A percentile compares a stretch with the other conserved stretches of the same genome.
Conservation (phyloP, 1,140 invertebrate genomes). For the Brachionus koreanus region DNA sequence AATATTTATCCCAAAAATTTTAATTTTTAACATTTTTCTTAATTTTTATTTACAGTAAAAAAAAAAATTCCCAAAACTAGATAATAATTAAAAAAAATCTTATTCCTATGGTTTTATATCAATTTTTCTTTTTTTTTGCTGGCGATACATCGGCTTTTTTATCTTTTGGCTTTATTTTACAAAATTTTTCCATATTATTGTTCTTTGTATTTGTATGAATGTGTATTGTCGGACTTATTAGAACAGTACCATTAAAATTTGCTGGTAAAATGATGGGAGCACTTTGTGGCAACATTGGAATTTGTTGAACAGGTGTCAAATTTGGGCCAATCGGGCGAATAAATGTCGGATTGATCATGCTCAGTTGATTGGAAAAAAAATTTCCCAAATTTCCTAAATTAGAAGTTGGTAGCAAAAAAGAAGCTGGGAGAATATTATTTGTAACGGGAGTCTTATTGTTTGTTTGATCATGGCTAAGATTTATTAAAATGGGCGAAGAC, state of each 20-base stretch:
- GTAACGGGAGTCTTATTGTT: background rate
- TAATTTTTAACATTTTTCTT: too few species aligned
- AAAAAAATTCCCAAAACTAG: too few species aligned
- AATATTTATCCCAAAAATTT: too few species aligned
- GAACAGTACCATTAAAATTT: constrained; percentile 6
- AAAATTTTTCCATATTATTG: background rate
- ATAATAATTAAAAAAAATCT: too few species aligned
- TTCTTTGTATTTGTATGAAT: constrained; percentile 31
- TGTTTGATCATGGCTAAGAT: background rate
- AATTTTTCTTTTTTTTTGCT: constrained; percentile 20
- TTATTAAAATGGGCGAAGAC: background rate
- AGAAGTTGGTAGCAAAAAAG: background rate
- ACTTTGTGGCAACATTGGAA: background rate
- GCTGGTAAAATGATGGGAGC: constrained; percentile 7
- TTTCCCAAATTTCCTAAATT: background rate
- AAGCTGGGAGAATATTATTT: background rate
- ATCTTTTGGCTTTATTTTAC: constrained; percentile 37
- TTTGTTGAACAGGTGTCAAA: background rate
- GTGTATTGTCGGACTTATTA: constrained; percentile 8
- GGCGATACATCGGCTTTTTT: background rate
- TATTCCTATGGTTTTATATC: background rate
- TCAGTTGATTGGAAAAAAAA: background rate
- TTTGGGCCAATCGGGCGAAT: background rate
- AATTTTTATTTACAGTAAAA: too few species aligned
- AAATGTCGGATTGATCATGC: background rate